Evolutionary conservation across 1,140 invertebrate species (phyloP), one percentile per base, ranked within the genome.

Genomic region (Bactericera cockerelli): DNA sequence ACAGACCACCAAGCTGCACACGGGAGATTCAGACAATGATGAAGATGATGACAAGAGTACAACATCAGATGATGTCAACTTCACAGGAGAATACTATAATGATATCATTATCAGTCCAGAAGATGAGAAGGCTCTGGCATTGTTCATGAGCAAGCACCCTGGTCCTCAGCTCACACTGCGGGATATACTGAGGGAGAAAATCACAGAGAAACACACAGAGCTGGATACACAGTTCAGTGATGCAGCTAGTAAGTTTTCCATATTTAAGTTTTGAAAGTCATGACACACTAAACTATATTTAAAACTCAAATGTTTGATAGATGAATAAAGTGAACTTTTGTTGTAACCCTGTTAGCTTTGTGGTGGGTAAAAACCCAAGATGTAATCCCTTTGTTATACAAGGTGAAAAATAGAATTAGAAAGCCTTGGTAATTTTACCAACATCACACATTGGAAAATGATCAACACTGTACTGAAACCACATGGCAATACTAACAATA

Each of bases 121-220:
- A 36, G 92, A 95, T 75, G 89, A 93, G 68, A 79, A 80, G 67
- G 90, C 89, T 2, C 76, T 97, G 38, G 79, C 85, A 70, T 79
- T 81, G 69, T 98, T 96, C 67, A 88, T 90, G 82, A 80, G 79
- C 58, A 77, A 74, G 71, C 82, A 84, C 72, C 77, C 71, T 54
- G 74, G 65, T 67, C 80, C 75, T 64, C 75, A 70, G 67, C 70
- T 82, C 55, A 91, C 88, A 21, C 70, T 97, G 26, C 87, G 86
- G 26, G 90, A 97, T 69, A 84, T 94, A 54, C 93, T 98, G 60
- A 81, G 84, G 74, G 89, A 94, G 65, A 96, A 93, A 74, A 82
- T 97, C 49, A 88, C 85, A 56, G 91, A 95, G 68, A 95, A 93
- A 69, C 81, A 90, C 69, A 92, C 89, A 10, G 93, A 96, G 74